Evolutionary conservation across 1,140 invertebrate genomes (phyloP).

Genomic region (Lasaia peninsularis): DNA sequence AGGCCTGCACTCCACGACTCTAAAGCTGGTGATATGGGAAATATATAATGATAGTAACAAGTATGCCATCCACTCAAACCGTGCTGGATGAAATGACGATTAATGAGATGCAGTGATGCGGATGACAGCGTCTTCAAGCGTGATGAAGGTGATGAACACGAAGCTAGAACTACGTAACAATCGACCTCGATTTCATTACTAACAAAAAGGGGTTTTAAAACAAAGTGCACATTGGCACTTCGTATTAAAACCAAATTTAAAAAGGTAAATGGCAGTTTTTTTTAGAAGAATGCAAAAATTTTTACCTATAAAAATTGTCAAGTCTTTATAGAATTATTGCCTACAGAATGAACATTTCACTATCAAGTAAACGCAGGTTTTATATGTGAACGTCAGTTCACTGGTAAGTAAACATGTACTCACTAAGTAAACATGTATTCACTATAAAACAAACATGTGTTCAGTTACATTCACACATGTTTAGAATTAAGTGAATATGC

Average conservation of each 20-base stretch:
- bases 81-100: slow-evolving; percentile 62
- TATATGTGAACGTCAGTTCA: not conserved
- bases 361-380: not conserved
- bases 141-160: slow-evolving; percentile 39
- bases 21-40: no score
- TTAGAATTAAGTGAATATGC: not conserved
- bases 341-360: slow-evolving; percentile 33
- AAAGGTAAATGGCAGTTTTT: slow-evolving; percentile 72
- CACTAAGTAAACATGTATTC: slow-evolving; percentile 18
- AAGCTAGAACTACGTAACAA: slow-evolving; percentile 50
- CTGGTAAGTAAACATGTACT: not conserved
- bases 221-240: slow-evolving; percentile 18
- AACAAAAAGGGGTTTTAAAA: slow-evolving; percentile 32
- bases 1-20: no score
- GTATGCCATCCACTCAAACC: slow-evolving; percentile 63
- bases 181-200: slow-evolving; percentile 18
- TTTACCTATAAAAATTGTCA: slow-evolving; percentile 70
- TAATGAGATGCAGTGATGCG: slow-evolving; percentile 67
- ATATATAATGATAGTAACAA: slow-evolving; percentile 37
- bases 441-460: no score
- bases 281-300: slow-evolving; percentile 69
- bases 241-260: slow-evolving; percentile 37
- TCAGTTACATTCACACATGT: no score
- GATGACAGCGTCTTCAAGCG: slow-evolving; percentile 55
- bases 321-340: slow-evolving; percentile 66